phyloP scores from a whole-genome alignment of 2,888 invertebrate species.

The Acronicta alni region DNA sequence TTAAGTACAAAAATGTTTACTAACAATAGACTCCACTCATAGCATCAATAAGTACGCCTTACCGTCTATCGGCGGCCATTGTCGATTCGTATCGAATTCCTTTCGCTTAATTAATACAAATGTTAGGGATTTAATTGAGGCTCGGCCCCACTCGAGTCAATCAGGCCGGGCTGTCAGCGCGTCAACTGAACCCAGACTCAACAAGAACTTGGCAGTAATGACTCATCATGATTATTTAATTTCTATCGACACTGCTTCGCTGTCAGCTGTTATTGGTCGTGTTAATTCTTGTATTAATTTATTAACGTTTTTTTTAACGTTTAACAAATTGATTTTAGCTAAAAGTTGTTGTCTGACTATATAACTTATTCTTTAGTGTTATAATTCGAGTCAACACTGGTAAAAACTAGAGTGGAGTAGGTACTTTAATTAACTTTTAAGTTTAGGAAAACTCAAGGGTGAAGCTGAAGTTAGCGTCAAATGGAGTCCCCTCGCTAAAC shows the following conservation, averaged over 20 bases:
- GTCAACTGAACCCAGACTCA: conserved; percentile 42
- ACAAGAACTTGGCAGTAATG: conserved; percentile 57
- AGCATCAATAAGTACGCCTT: conserved; percentile 47
- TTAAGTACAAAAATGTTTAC: conserved; percentile 59
- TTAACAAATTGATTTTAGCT: neutral
- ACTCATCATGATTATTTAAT: conserved; percentile 59
- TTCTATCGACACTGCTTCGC: conserved; percentile 42
- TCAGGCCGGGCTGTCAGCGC: conserved; percentile 56
- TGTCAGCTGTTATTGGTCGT: conserved; percentile 38
- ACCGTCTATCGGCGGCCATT: conserved; percentile 45
- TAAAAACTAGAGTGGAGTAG: no score
- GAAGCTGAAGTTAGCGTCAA: neutral
- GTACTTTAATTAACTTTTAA: no score
- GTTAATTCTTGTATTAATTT: conserved; percentile 36
- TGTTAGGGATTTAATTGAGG: conserved; percentile 67
- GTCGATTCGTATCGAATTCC: conserved; percentile 66
- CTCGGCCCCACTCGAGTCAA: conserved; percentile 60
- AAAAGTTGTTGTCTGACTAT: neutral
- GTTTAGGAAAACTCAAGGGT: neutral
- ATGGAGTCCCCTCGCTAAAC: neutral
- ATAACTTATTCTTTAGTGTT: no score
- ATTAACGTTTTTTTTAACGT: conserved; percentile 9
- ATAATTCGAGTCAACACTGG: no score
- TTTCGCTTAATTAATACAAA: conserved; percentile 67
- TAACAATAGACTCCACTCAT: conserved; percentile 54